A percentile compares a stretch with the other conserved stretches of the same genome.
Evolutionary conservation across 2,797 vertebrate species (phyloP).

Genomic region (Hipposideros larvatus): DNA sequence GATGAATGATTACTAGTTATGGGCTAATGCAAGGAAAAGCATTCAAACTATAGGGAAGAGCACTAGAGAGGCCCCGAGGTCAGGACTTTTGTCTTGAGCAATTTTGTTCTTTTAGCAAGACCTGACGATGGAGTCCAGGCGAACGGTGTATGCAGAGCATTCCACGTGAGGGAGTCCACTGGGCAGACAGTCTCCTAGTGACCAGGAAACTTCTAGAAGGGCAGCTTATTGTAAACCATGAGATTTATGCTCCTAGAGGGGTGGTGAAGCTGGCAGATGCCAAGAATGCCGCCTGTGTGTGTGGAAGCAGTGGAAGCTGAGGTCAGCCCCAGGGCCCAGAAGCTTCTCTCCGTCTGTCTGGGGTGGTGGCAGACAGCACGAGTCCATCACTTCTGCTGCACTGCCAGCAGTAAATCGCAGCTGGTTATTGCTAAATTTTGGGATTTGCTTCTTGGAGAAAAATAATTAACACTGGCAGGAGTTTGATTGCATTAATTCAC

Average conservation of each 20-base stretch:
- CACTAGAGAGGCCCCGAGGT: not conserved
- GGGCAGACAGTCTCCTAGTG: not conserved
- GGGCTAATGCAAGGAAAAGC: not conserved
- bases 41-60: not conserved
- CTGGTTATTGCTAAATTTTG: conserved; percentile 86
- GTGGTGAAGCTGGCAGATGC: not conserved
- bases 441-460: conserved; percentile 88
- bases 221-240: not conserved
- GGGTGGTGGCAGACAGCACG: conserved; percentile 60
- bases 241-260: not conserved
- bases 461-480: conserved; percentile 90
- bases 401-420: conserved; percentile 83
- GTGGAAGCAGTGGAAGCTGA: not conserved
- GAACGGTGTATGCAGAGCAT: accelerated
- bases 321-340: conserved; percentile 44
- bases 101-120: not conserved
- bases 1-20: not conserved
- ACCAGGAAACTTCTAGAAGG: conserved; percentile 22
- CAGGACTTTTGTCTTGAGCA: not conserved
- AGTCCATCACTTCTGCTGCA: not conserved
- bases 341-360: conserved; percentile 7
- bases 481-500: conserved; percentile 89
- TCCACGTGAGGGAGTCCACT: not conserved
- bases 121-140: too few relatives aligned
- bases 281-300: not conserved